Conservation (phyloP, 2,113 vertebrate species). For the Gymnarchus niloticus region DNA sequence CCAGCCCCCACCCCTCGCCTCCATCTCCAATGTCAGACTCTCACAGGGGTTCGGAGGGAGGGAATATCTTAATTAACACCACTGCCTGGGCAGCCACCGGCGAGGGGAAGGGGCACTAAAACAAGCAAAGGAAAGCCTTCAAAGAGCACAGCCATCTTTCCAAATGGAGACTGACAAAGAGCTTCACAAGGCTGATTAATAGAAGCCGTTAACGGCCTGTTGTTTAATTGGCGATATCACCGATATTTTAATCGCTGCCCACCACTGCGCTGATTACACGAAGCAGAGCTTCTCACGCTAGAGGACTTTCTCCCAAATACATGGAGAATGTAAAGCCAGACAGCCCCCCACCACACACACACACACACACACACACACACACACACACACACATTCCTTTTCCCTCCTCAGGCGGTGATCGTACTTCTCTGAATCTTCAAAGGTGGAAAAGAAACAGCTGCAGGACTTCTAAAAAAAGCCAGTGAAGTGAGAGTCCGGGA, state of each 20-base stretch:
- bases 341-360: neutral
- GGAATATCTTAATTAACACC: constrained; percentile 71
- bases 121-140: constrained; percentile 41
- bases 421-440: neutral
- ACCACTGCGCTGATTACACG: neutral
- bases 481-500: neutral
- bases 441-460: constrained; percentile 6
- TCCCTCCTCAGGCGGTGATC: neutral
- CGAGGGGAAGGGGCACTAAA: constrained; percentile 14
- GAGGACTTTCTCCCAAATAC: neutral
- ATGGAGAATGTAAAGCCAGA: neutral
- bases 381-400: neutral
- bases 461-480: constrained; percentile 11
- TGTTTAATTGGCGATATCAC: constrained; percentile 14
- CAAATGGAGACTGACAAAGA: neutral
- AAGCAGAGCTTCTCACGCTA: neutral
- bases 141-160: constrained; percentile 46
- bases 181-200: neutral
- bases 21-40: constrained; percentile 31
- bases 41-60: constrained; percentile 52
- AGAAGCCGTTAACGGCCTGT: neutral
- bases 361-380: neutral
- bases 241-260: neutral
- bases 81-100: constrained; percentile 45
- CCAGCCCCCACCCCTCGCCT: neutral